Evolutionary conservation across 2,888 invertebrate species (phyloP).

Genomic region (Pyrgus malvae): DNA sequence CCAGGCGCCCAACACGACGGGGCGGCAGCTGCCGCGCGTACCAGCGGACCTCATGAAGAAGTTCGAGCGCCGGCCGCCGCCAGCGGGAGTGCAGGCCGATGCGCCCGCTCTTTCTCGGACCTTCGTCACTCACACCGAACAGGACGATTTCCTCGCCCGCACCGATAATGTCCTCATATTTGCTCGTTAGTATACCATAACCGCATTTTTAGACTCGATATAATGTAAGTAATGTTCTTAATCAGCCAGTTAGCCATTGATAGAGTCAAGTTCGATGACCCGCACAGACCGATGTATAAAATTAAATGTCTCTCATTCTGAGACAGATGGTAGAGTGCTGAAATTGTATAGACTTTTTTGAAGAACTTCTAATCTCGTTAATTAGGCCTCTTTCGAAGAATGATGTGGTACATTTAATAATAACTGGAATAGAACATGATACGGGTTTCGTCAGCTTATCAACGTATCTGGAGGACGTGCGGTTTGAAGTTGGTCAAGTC

Average conservation of each 20-base stretch:
- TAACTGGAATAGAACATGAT: slow-evolving; percentile 1
- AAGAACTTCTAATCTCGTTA: neutral
- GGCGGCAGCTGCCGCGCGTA: slow-evolving; percentile 79
- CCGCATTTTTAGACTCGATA: slow-evolving; percentile 5
- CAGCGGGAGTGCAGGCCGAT: slow-evolving; percentile 83
- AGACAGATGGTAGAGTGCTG: slow-evolving; percentile 20
- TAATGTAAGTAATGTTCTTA: slow-evolving; percentile 1
- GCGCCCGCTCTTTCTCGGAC: slow-evolving; percentile 75
- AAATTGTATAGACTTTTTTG: neutral
- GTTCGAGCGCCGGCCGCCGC: slow-evolving; percentile 75
- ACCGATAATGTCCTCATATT: slow-evolving; percentile 86
- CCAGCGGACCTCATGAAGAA: slow-evolving; percentile 80
- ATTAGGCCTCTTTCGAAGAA: too few species aligned
- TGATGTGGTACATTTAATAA: too few species aligned
- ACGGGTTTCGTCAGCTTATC: neutral
- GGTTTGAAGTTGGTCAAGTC: slow-evolving; percentile 43
- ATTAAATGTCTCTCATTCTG: slow-evolving; percentile 12
- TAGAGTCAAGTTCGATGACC: slow-evolving; percentile 60
- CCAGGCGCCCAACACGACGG: slow-evolving; percentile 84
- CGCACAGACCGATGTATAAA: slow-evolving; percentile 19
- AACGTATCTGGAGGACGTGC: slow-evolving; percentile 9
- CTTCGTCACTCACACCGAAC: slow-evolving; percentile 81
- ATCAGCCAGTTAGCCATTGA: slow-evolving; percentile 24
- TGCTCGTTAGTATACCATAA: slow-evolving; percentile 82
- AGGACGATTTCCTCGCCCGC: slow-evolving; percentile 85